Base-by-base conservation (phyloP, 1,140 invertebrate species). In the Ips typographus region DNA sequence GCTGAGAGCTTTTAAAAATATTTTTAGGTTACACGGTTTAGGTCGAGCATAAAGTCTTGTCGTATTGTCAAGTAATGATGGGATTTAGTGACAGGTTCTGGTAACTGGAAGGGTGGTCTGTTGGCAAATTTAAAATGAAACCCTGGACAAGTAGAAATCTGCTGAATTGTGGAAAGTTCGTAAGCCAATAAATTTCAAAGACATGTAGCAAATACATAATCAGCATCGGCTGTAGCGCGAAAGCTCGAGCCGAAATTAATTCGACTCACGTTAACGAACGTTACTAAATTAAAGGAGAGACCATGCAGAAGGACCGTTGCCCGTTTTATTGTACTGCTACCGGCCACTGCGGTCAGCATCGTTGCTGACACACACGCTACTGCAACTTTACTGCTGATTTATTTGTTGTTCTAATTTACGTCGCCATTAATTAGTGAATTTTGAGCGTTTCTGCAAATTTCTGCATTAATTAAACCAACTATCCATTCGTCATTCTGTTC, bases 141-240 rank as follows among this genome's bases (percentile, higher is more conserved):
- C 22, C 44, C 44, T 49, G 6, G 44, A 49, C 41, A 44, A 38
- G 58, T 68, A 36, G 57, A 68, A 68, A 72, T 70, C 65, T 53
- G 71, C 71, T 72, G 71, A 72, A 57, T 70, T 63, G 38, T 53
- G 52, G 71, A 72, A 72, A 72, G 66, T 72, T 57, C 41, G 65
- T 44, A 61, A 47, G 65, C 70, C 73, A 71, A 74, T 74, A 75
- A 75, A 74, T 74, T 71, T 67, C 42, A 65, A 68, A 74, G 76
- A 76, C 76, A 76, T 76, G 75, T 71, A 76, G 74, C 76, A 77
- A 77, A 77, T 77, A 77, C 76, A 75, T 76, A 77, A 77, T 77
- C 76, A 77, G 76, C 73, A 74, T 70, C 67, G 72, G 67, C 47
- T 60, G 72, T 62, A 44, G 66, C 66, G 66, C 58, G 57, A 67